Conservation (phyloP, 2,797 vertebrate species). For the Microctenopoma lineatum region DNA sequence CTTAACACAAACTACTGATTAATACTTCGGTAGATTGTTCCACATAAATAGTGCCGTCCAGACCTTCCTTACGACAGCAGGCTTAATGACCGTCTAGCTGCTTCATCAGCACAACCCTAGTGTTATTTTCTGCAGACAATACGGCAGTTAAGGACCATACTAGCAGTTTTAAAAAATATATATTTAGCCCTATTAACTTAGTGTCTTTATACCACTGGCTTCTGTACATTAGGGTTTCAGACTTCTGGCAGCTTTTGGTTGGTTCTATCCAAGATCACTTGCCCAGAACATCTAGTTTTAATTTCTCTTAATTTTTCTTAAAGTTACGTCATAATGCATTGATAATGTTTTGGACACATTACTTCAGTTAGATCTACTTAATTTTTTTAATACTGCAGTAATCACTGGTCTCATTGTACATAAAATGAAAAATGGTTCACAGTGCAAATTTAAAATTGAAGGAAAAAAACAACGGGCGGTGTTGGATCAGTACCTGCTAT, state of each 20-base stretch:
- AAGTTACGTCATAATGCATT: neutral
- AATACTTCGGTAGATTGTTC: slow-evolving; percentile 55
- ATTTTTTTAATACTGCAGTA: neutral
- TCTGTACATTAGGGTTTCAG: too few species aligned
- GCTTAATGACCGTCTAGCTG: slow-evolving; percentile 20
- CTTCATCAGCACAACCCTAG: slow-evolving; percentile 22
- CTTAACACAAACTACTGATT: slow-evolving; percentile 50
- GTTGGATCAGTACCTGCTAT: neutral
- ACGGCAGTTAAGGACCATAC: slow-evolving; percentile 46
- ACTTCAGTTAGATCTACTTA: neutral
- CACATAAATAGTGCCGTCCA: slow-evolving; percentile 58
- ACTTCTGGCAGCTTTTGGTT: slow-evolving; percentile 6
- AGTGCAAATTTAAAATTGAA: neutral
- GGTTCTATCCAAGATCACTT: neutral
- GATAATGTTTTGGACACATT: neutral
- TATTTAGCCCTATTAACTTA: slow-evolving; percentile 24
- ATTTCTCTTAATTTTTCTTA: too few species aligned
- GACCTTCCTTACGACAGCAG: slow-evolving; percentile 15
- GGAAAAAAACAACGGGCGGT: neutral
- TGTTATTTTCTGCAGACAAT: slow-evolving; percentile 51
- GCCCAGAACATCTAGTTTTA: too few species aligned
- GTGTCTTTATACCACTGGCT: slow-evolving; percentile 3
- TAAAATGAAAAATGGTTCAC: neutral
- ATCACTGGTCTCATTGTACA: too few species aligned
- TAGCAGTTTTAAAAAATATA: neutral